Evolutionary conservation across 1,140 invertebrate species (phyloP).

Genomic region (Drosophila repletoides): DNA sequence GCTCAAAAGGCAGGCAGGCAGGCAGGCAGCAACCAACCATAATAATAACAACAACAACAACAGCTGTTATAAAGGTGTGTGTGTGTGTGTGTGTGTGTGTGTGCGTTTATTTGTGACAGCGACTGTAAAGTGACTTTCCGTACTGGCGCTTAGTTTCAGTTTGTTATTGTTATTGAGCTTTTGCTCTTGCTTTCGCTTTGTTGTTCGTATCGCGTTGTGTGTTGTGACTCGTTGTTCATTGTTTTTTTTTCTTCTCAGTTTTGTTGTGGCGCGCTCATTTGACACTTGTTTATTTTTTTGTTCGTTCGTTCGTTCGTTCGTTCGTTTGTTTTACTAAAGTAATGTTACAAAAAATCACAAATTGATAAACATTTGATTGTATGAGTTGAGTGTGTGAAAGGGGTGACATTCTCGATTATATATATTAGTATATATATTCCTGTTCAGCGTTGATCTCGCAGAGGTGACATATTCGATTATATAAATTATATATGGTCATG

Average conservation of each 20-base stretch:
- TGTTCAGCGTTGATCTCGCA: too few relatives aligned
- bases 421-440: too few relatives aligned
- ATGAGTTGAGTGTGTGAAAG: too few relatives aligned
- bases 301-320: too few relatives aligned
- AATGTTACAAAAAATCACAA: too few relatives aligned
- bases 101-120: constrained; percentile 42
- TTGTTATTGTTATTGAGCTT: constrained; percentile 24
- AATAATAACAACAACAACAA: constrained; percentile 9
- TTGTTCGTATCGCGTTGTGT: constrained; percentile 38
- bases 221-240: constrained; percentile 44
- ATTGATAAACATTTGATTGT: too few relatives aligned
- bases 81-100: constrained; percentile 2
- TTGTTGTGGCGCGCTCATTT: constrained; percentile 46
- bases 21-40: background rate
- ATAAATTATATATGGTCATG: too few relatives aligned
- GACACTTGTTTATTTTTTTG: constrained; percentile 22
- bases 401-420: too few relatives aligned
- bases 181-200: constrained; percentile 34
- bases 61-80: constrained; percentile 4
- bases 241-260: background rate
- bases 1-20: constrained; percentile 15
- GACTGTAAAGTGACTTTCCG: constrained; percentile 31
- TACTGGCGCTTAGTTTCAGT: constrained; percentile 14
- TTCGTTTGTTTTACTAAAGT: too few relatives aligned
- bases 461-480: too few relatives aligned